Evolutionary conservation across 1,140 invertebrate genomes (phyloP).

Genomic region (Holcopasites calliopsidis): DNA sequence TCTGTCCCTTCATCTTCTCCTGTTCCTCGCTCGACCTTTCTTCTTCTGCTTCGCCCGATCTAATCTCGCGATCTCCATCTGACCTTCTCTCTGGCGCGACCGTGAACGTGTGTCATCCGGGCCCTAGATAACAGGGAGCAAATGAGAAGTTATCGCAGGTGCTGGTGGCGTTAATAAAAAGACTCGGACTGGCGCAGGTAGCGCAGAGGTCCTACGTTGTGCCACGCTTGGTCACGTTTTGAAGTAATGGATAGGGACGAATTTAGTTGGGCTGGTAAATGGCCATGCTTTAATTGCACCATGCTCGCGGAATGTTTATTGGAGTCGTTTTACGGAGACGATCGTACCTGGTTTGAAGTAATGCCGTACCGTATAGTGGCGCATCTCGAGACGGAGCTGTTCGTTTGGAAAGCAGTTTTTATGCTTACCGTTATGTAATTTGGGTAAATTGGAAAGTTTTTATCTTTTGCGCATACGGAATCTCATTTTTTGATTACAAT

Average conservation of each 20-base stretch:
- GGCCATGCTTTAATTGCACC: neutral
- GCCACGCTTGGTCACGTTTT: neutral
- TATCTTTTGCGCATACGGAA: too few relatives aligned
- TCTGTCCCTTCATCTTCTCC: neutral
- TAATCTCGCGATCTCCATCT: constrained; percentile 42
- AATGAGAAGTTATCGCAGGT: constrained; percentile 45
- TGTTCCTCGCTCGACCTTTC: neutral
- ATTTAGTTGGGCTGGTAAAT: neutral
- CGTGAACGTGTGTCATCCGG: constrained; percentile 36
- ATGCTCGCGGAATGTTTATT: neutral
- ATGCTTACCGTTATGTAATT: too few relatives aligned
- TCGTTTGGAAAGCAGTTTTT: too few relatives aligned
- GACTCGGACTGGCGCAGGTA: neutral
- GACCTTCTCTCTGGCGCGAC: constrained; percentile 15
- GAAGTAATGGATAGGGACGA: neutral
- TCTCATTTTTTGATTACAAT: neutral
- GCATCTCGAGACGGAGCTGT: too few relatives aligned
- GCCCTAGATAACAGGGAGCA: constrained; percentile 33
- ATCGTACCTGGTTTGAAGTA: too few relatives aligned
- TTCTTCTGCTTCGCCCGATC: constrained; percentile 24
- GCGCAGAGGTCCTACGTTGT: neutral
- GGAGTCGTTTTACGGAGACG: neutral
- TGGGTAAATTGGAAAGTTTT: too few relatives aligned
- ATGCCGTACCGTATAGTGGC: neutral
- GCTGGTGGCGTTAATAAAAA: constrained; percentile 18